A percentile compares a stretch with the other conserved stretches of the same genome.
Evolutionary conservation across 2,888 invertebrate species (phyloP).

Genomic region (Clistopyga incitator): DNA sequence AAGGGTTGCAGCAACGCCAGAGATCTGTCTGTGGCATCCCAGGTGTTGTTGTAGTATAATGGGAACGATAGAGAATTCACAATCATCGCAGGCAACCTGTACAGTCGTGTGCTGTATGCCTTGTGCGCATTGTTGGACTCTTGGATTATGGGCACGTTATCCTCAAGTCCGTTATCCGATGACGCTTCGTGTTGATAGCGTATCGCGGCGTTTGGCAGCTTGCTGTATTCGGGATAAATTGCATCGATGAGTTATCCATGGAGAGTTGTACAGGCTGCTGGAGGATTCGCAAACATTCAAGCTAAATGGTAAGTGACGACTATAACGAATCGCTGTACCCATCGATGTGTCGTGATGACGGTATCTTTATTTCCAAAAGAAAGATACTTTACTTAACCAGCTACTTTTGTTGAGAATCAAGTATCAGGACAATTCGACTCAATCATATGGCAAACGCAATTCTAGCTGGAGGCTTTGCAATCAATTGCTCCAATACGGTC

Average conservation of each 20-base stretch:
- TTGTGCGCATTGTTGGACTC: constrained; percentile 48
- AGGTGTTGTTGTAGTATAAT: neutral
- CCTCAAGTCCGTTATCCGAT: constrained; percentile 50
- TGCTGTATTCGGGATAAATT: constrained; percentile 36
- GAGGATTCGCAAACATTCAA: constrained; percentile 15
- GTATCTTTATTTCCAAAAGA: no score
- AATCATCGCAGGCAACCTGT: neutral
- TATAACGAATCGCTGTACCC: neutral
- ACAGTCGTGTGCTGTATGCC: constrained; percentile 20
- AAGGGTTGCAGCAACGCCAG: neutral
- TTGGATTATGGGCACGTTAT: constrained; percentile 54
- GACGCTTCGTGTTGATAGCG: constrained; percentile 39
- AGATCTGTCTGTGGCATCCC: neutral
- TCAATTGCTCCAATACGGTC: neutral
- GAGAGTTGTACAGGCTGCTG: neutral
- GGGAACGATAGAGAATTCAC: neutral
- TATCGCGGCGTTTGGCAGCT: constrained; percentile 21
- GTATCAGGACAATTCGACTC: neutral
- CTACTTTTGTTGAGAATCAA: neutral
- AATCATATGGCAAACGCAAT: neutral
- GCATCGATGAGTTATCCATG: constrained; percentile 9
- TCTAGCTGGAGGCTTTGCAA: neutral
- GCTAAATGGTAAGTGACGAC: constrained; percentile 32
- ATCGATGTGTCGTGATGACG: no score
- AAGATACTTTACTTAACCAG: neutral